A percentile compares a stretch with the other conserved stretches of the same genome.
Evolutionary conservation across 1,140 invertebrate species (phyloP).

Genomic region (Scaptomyza hsui): DNA sequence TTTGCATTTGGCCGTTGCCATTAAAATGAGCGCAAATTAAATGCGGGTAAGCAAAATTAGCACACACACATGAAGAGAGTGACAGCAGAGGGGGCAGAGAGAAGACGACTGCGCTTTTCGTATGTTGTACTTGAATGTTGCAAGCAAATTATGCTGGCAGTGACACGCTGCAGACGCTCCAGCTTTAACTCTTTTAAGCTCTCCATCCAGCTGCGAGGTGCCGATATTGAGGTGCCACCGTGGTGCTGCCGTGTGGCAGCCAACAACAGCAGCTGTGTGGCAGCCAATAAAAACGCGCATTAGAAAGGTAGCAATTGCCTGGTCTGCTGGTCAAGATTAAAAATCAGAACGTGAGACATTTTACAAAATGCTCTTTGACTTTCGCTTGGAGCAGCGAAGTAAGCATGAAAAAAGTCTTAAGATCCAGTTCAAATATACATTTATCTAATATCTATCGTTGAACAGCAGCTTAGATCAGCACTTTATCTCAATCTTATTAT

Average conservation of each 20-base stretch:
- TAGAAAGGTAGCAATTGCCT: slow-evolving; percentile 78
- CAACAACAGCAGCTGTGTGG: slow-evolving; percentile 50
- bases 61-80: slow-evolving; percentile 32
- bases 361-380: slow-evolving; percentile 58
- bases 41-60: slow-evolving; percentile 74
- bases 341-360: slow-evolving; percentile 79
- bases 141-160: slow-evolving; percentile 78
- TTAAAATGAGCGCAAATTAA: slow-evolving; percentile 78
- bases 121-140: slow-evolving; percentile 62
- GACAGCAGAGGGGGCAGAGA: not conserved
- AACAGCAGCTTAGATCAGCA: slow-evolving; percentile 32
- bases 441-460: slow-evolving; percentile 34
- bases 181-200: slow-evolving; percentile 14
- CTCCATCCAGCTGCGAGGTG: slow-evolving; percentile 41
- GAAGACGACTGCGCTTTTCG: slow-evolving; percentile 38
- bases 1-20: slow-evolving; percentile 71
- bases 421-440: slow-evolving; percentile 24
- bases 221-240: slow-evolving; percentile 40
- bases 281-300: slow-evolving; percentile 76
- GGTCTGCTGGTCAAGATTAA: slow-evolving; percentile 63
- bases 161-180: slow-evolving; percentile 57
- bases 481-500: slow-evolving; percentile 42
- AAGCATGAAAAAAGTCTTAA: slow-evolving; percentile 7
- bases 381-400: slow-evolving; percentile 24
- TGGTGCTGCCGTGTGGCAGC: slow-evolving; percentile 7